A percentile compares a stretch with the other conserved stretches of the same genome.
These are phyloP conservation scores for Mylabris phalerata DNA, from an alignment of 1,140 invertebrate genomes.

Conservation along the genomic window DNA sequence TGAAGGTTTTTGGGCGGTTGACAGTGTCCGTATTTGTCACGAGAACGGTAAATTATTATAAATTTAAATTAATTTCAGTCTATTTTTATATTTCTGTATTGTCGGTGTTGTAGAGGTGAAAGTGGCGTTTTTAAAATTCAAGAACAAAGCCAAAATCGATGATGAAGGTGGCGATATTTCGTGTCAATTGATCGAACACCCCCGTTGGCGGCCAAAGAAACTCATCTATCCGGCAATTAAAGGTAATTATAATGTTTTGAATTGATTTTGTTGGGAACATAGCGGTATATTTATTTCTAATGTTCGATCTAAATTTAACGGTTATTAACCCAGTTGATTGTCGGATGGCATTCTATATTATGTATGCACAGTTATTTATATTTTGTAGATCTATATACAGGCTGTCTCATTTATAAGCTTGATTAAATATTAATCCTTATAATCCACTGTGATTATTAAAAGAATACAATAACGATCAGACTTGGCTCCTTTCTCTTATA, in stretches of 20 bases:
- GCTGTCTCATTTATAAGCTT: too few relatives aligned
- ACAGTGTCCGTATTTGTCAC: conserved; percentile 30
- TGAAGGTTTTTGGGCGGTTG: conserved; percentile 31
- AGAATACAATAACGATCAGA: too few relatives aligned
- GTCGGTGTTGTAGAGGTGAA: conserved; percentile 27
- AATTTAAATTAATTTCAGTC: neutral
- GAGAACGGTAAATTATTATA: conserved; percentile 28
- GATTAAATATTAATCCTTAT: too few relatives aligned
- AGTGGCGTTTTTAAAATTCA: conserved; percentile 22
- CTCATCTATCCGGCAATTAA: conserved; percentile 22
- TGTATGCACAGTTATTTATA: too few relatives aligned
- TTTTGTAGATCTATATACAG: too few relatives aligned
- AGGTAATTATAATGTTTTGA: conserved; percentile 16
- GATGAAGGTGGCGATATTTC: conserved; percentile 13
- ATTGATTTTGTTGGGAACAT: too few relatives aligned
- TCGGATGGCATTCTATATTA: neutral
- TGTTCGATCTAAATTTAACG: conserved; percentile 8
- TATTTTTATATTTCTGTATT: neutral
- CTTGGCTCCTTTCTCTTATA: too few relatives aligned
- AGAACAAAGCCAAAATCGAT: conserved; percentile 8
- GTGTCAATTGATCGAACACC: conserved; percentile 27
- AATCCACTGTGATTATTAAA: too few relatives aligned
- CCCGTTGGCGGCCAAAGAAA: conserved; percentile 25
- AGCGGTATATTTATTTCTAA: too few relatives aligned
- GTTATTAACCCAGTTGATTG: conserved; percentile 9